Percentiles rank a stretch among this genome's conserved stretches.
Evolutionary conservation across 2,797 vertebrate species (phyloP).

Genomic region (Rhabdophis nuchalis): DNA sequence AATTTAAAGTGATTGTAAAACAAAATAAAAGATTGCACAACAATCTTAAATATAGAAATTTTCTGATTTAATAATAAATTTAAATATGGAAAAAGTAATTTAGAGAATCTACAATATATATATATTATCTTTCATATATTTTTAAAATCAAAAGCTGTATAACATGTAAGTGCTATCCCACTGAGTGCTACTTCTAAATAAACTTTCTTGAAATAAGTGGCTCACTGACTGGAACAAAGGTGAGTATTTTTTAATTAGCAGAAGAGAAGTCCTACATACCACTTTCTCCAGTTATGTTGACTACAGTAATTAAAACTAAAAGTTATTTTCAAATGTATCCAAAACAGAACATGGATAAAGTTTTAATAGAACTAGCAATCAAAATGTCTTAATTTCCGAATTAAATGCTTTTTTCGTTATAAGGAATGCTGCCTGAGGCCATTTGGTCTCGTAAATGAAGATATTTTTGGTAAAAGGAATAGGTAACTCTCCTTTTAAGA

Average conservation of each 20-base stretch:
- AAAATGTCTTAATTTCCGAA: slow-evolving; percentile 14
- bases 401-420: not conserved
- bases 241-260: slow-evolving; percentile 1
- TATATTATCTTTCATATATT: not conserved
- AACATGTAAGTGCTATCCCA: not conserved
- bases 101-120: not conserved
- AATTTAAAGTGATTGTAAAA: not conserved
- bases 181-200: not conserved
- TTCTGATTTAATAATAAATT: not conserved
- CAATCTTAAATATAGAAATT: not conserved
- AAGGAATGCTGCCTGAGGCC: slow-evolving; percentile 26
- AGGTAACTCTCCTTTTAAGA: not conserved
- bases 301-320: slow-evolving; percentile 7
- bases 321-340: not conserved
- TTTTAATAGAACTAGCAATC: not conserved
- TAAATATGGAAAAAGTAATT: not conserved
- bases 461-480: slow-evolving; percentile 35
- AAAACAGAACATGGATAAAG: slow-evolving; percentile 2
- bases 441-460: not conserved
- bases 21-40: not conserved
- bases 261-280: not conserved
- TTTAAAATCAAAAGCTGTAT: not conserved
- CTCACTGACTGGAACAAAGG: slow-evolving; percentile 13
- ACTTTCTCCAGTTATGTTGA: slow-evolving; percentile 10
- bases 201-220: slow-evolving; percentile 5